phyloP scores from a whole-genome alignment of 2,888 invertebrate species.

The Leptinotarsa haldemani region DNA sequence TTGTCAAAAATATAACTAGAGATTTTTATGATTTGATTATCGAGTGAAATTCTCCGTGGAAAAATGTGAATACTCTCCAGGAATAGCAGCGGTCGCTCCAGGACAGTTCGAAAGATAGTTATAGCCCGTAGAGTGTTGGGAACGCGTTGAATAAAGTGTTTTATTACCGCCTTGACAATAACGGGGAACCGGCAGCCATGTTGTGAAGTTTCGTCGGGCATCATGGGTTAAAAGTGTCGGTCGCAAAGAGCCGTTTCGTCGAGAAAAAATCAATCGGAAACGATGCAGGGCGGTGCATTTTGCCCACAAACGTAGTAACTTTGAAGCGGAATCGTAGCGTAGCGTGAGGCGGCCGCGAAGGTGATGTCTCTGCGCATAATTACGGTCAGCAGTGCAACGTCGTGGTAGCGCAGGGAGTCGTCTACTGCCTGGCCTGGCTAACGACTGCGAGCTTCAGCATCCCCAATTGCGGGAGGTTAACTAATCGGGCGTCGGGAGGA shows the following conservation, averaged over 20 bases:
- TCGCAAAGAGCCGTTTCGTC: slow-evolving; percentile 44
- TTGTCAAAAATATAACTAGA: slow-evolving; percentile 64
- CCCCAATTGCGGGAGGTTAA: slow-evolving; percentile 66
- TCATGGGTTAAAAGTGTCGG: slow-evolving; percentile 65
- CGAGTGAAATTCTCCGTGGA: slow-evolving; percentile 29
- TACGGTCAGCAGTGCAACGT: slow-evolving; percentile 64
- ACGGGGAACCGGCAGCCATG: slow-evolving; percentile 67
- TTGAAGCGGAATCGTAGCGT: slow-evolving; percentile 57
- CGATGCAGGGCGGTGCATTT: slow-evolving; percentile 49
- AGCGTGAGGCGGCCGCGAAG: slow-evolving; percentile 60
- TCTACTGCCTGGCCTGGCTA: slow-evolving; percentile 53
- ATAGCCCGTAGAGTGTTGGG: neutral
- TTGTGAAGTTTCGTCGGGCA: slow-evolving; percentile 66
- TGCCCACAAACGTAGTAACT: slow-evolving; percentile 54
- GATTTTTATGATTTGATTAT: slow-evolving; percentile 59
- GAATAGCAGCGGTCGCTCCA: slow-evolving; percentile 3
- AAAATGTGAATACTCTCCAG: slow-evolving; percentile 25
- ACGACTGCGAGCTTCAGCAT: slow-evolving; percentile 63
- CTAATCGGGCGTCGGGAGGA: slow-evolving; percentile 57
- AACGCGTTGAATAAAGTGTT: slow-evolving; percentile 15
- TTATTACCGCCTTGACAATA: slow-evolving; percentile 59
- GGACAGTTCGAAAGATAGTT: slow-evolving; percentile 18
- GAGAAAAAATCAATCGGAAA: slow-evolving; percentile 48
- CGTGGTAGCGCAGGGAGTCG: slow-evolving; percentile 67
- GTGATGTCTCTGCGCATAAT: slow-evolving; percentile 67